Evolutionary conservation across 1,140 invertebrate genomes (phyloP).

Genomic region (Scaptodrosophila lebanonensis): DNA sequence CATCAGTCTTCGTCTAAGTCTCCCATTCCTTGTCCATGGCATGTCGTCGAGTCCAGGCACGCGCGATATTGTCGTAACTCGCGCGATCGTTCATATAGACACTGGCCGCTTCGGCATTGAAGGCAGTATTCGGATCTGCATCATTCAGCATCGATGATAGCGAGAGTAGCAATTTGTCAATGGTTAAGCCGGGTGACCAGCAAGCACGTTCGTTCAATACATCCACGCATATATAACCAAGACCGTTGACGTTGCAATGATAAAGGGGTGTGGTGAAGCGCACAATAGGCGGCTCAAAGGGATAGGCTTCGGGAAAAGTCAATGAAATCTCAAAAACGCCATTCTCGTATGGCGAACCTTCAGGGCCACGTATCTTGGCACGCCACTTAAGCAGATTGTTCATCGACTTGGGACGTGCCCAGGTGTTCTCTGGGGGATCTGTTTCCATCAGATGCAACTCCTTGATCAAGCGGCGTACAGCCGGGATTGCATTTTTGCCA

Average conservation of each 20-base stretch:
- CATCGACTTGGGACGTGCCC: slow-evolving; percentile 19
- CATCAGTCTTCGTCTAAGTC: background rate
- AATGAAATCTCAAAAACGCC: slow-evolving; percentile 17
- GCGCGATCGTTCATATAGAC: slow-evolving; percentile 6
- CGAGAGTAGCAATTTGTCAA: slow-evolving; percentile 19
- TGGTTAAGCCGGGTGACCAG: slow-evolving; percentile 18
- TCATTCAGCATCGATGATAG: slow-evolving; percentile 12
- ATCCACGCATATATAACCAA: slow-evolving; percentile 21
- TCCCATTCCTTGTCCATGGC: slow-evolving; percentile 11
- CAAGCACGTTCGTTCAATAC: slow-evolving; percentile 7
- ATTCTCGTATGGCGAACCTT: slow-evolving; percentile 18
- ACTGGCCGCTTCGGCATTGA: slow-evolving; percentile 3
- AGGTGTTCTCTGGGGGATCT: slow-evolving; percentile 16
- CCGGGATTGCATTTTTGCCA: slow-evolving; percentile 7
- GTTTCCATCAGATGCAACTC: slow-evolving; percentile 14
- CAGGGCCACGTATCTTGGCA: slow-evolving; percentile 19
- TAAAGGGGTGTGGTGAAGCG: slow-evolving; percentile 86
- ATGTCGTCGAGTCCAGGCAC: slow-evolving; percentile 8
- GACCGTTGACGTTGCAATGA: slow-evolving; percentile 73
- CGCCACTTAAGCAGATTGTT: slow-evolving; percentile 20
- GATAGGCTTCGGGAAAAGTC: slow-evolving; percentile 27
- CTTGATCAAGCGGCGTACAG: slow-evolving; percentile 12
- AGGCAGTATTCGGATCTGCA: slow-evolving; percentile 8
- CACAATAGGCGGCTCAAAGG: slow-evolving; percentile 82
- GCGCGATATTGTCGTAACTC: slow-evolving; percentile 5